A percentile compares a stretch with the other conserved stretches of the same genome.
Conservation (phyloP, 2,888 invertebrate genomes). For the Carabus problematicus region DNA sequence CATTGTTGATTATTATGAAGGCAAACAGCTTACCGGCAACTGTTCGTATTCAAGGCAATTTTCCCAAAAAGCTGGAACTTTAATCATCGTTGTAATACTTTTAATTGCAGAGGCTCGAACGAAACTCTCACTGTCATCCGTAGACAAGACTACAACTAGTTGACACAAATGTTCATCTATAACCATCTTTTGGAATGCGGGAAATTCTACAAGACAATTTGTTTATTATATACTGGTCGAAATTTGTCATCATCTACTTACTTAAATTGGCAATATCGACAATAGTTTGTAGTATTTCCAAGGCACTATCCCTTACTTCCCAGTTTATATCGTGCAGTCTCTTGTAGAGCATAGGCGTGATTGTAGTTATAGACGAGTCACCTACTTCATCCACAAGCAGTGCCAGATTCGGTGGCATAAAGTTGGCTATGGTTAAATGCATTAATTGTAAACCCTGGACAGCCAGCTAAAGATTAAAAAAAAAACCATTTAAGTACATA, state of each 20-base stretch:
- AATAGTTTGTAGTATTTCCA: slow-evolving; percentile 76
- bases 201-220: slow-evolving; percentile 67
- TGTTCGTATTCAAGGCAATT: slow-evolving; percentile 65
- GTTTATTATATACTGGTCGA: not conserved
- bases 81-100: slow-evolving; percentile 72
- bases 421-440: slow-evolving; percentile 74
- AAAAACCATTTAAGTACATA: not conserved
- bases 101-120: slow-evolving; percentile 78
- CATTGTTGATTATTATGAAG: not conserved
- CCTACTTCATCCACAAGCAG: slow-evolving; percentile 72
- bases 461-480: slow-evolving; percentile 64
- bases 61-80: slow-evolving; percentile 73
- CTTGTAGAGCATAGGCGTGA: slow-evolving; percentile 70
- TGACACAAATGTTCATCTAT: slow-evolving; percentile 70
- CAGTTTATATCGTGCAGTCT: slow-evolving; percentile 76
- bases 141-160: slow-evolving; percentile 70
- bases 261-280: slow-evolving; percentile 74
- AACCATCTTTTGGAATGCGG: slow-evolving; percentile 76
- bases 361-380: slow-evolving; percentile 62
- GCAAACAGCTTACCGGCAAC: slow-evolving; percentile 64
- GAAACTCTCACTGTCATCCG: slow-evolving; percentile 75
- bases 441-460: slow-evolving; percentile 75
- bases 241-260: slow-evolving; percentile 58
- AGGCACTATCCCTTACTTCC: slow-evolving; percentile 80
- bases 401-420: slow-evolving; percentile 79